Percentiles rank a stretch among this genome's conserved stretches.
These are phyloP conservation scores for Chrysocyon brachyurus DNA, from an alignment of 2,797 vertebrate genomes.

Conservation along the genomic window DNA sequence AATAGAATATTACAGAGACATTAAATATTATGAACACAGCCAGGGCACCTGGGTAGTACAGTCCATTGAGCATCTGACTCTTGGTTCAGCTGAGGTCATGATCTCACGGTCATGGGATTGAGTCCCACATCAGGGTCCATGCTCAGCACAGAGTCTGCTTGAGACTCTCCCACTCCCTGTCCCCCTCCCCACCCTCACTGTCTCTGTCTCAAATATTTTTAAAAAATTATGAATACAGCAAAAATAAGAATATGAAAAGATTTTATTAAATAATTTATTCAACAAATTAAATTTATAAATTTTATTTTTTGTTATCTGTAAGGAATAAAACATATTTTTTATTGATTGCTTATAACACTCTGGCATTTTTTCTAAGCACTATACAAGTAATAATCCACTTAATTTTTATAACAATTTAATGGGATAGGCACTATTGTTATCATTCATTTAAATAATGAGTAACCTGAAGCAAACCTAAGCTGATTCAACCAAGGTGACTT, in stretches of 20 bases:
- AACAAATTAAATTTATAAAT: constrained; percentile 16
- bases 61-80: background rate
- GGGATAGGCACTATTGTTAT: background rate
- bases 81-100: background rate
- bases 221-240: background rate
- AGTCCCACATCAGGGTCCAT: background rate
- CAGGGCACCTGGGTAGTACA: background rate
- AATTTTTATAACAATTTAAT: constrained; percentile 34
- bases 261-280: background rate
- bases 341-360: background rate
- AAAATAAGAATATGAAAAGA: constrained; percentile 32
- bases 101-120: background rate
- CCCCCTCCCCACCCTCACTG: background rate
- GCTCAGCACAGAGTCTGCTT: background rate
- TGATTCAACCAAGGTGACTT: background rate
- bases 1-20: background rate
- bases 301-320: background rate
- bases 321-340: constrained; percentile 46
- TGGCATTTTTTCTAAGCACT: constrained; percentile 14
- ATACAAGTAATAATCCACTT: background rate
- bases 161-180: background rate
- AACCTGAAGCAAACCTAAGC: constrained; percentile 1
- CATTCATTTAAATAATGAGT: constrained; percentile 20
- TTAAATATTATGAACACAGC: constrained; percentile 14
- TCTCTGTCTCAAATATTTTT: background rate